Percentiles rank a stretch among this genome's conserved stretches.
Conservation (phyloP, 2,797 vertebrate genomes). For the Sciurus carolinensis region DNA sequence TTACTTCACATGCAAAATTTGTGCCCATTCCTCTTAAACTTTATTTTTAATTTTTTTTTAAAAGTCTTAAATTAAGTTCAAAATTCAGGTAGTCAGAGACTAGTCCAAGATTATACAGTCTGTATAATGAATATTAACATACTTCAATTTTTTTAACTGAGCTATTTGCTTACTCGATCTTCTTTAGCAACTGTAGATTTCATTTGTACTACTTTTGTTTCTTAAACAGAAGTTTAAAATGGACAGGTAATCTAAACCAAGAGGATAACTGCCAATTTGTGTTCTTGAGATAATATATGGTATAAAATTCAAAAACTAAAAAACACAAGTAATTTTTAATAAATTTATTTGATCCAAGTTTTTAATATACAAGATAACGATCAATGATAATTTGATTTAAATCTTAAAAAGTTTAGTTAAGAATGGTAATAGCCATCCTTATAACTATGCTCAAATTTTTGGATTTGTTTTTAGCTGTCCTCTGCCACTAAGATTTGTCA, state of each 20-base stretch:
- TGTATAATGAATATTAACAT: not conserved
- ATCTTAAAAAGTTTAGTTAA: constrained; percentile 38
- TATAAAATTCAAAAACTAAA: constrained; percentile 53
- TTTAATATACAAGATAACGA: constrained; percentile 55
- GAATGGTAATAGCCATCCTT: not conserved
- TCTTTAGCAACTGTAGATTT: constrained; percentile 5
- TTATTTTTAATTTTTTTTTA: not conserved
- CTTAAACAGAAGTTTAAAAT: constrained; percentile 52
- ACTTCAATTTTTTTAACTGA: constrained; percentile 8
- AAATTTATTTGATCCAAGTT: not conserved
- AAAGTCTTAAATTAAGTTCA: not conserved
- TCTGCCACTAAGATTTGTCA: constrained; percentile 7
- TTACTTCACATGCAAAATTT: constrained; percentile 36
- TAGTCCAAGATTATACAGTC: not conserved
- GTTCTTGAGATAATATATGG: constrained; percentile 47
- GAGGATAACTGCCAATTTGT: not conserved
- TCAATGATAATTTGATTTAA: constrained; percentile 38
- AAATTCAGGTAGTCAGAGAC: constrained; percentile 52
- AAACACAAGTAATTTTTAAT: constrained; percentile 37
- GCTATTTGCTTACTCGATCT: constrained; percentile 19
- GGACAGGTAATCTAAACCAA: constrained; percentile 5
- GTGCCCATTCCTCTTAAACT: constrained; percentile 30
- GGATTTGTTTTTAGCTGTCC: not conserved
- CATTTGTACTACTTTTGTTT: constrained; percentile 13
- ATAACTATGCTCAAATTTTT: constrained; percentile 37